Base-by-base conservation (phyloP, 2,888 invertebrate species). In the Nemotelus nigrinus region DNA sequence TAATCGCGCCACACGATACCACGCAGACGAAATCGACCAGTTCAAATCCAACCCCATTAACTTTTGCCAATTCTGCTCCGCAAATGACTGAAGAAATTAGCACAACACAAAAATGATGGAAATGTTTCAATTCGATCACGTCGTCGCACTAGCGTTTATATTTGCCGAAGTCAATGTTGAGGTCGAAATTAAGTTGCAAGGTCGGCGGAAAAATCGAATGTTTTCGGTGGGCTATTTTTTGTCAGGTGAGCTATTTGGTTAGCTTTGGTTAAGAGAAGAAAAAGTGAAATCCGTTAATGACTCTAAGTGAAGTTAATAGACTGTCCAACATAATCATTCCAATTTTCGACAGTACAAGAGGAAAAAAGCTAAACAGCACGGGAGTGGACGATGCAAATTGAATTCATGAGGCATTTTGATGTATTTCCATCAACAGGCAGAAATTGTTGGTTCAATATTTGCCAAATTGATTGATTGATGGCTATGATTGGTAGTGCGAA, bases 261-360 rank as follows among this genome's bases (percentile, higher is more conserved):
- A 48, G 3, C 41, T 48, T 41, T 50, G 68, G 41, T 7, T 41
- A 45, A 50, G 53, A 68, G 10, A 41, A 68, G 68, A 50, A 68
- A 39, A 44, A 50, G 25, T 8, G 68, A 25, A 68, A 44, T 6
- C 25, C 50, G 53, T 50, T 68, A 68, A 68, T 68, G 48, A 68
- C 68, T 50, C 68, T 68, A 48, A 68, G 50, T 68, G 45, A 41
- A 68, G 68, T 68, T 68, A 68, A 68, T 53, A 53, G 25, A 47
- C 4, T 25, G 50, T 68, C 48, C 48, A 68, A 68, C 68, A 65
- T 45, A 3, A 48, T 39, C 48, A 50, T 68, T 63, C 25, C 43
- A 43, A 43, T 43, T 39, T 10, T 63, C 25, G 25, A 25, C 25
- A 25, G 25, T 25, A 25, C 25, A 25, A 25, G 25, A 25, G 25